phyloP scores from a whole-genome alignment of 2,113 vertebrate genomes.

The Lagenorhynchus albirostris region DNA sequence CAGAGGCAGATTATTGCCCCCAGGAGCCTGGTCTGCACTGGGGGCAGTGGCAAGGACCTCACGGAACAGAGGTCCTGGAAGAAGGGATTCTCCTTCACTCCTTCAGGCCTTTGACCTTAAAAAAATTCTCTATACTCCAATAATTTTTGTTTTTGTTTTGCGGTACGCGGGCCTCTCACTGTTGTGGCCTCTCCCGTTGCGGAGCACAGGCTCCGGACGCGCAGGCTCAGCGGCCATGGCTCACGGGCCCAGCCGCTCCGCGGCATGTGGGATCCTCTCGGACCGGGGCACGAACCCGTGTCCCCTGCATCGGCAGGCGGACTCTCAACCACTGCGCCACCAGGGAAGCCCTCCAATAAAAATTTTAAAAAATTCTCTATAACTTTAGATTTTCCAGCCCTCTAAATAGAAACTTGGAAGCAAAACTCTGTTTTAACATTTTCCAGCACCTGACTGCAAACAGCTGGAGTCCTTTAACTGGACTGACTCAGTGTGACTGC shows the following conservation, averaged over 20 bases:
- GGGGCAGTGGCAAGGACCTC: not conserved
- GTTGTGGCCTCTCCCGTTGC: no score
- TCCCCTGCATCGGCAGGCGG: no score
- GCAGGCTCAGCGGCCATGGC: no score
- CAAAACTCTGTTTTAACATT: not conserved
- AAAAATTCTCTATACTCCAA: not conserved
- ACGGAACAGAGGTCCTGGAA: conserved; percentile 22
- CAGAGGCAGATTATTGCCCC: conserved; percentile 77
- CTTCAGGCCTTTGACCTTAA: conserved; percentile 72
- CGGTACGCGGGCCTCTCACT: no score
- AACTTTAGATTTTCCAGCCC: not conserved
- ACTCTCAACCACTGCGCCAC: no score
- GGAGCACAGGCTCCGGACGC: no score
- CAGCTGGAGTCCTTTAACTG: not conserved
- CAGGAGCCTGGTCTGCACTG: conserved; percentile 51
- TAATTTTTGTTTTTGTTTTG: not conserved
- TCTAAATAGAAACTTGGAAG: not conserved
- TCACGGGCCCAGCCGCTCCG: no score
- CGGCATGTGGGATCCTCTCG: no score
- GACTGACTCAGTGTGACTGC: not conserved
- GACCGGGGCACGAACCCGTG: no score
- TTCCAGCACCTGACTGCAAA: not conserved
- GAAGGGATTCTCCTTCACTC: conserved; percentile 52
- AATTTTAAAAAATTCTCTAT: not conserved
- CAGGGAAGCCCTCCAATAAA: not conserved